Conservation (phyloP, 2,113 vertebrate genomes). For the Sisor rabdophorus region DNA sequence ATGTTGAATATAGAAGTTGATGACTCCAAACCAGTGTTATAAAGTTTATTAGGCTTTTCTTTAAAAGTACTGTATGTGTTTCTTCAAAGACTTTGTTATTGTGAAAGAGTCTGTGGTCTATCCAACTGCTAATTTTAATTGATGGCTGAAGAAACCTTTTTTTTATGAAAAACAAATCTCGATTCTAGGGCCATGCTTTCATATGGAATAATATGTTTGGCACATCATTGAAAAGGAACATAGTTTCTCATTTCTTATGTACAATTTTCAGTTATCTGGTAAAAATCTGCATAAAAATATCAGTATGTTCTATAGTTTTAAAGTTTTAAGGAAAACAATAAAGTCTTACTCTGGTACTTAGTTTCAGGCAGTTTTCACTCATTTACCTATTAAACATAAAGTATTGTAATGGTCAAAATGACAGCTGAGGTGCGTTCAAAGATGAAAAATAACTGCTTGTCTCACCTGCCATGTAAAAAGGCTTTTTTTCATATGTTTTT, state of each 20-base stretch:
- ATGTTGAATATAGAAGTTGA: neutral
- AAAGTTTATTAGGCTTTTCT: constrained; percentile 18
- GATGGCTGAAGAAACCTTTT: neutral
- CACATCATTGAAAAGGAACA: too few species aligned
- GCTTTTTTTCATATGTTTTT: constrained; percentile 4
- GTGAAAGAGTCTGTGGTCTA: constrained; percentile 7
- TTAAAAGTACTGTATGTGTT: neutral
- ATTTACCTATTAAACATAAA: neutral
- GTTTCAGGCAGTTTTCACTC: too few species aligned
- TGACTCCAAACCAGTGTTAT: constrained; percentile 3
- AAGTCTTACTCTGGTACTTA: neutral
- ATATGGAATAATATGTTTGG: neutral
- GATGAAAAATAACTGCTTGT: neutral
- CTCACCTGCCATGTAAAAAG: neutral
- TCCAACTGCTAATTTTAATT: constrained; percentile 16
- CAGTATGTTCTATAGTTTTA: too few species aligned
- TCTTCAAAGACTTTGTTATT: constrained; percentile 23
- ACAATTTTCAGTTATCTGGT: neutral
- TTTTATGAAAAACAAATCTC: too few species aligned
- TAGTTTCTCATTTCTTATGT: neutral
- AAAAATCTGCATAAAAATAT: too few species aligned
- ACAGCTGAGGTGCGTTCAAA: neutral
- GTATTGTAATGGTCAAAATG: neutral
- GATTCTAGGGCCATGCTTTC: neutral
- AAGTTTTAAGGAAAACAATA: neutral